These are phyloP conservation scores for Clarias batrachus DNA, from an alignment of 2,113 vertebrate species.

Conservation along the genomic window DNA sequence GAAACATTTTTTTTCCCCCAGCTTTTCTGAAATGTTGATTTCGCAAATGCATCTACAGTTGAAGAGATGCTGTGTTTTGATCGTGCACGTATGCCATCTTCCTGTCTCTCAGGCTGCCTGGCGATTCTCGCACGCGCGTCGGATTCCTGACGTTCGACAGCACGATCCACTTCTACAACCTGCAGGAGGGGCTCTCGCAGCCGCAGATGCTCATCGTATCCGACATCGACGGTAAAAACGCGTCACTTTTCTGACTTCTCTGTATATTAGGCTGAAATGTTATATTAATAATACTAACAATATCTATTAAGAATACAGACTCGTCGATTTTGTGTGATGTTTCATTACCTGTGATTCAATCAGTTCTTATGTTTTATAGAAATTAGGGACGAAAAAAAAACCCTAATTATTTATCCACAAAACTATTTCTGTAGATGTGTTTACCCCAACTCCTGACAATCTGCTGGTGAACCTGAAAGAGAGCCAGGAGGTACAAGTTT, in stretches of 20 bases:
- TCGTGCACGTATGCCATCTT: background rate
- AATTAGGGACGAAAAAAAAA: no score
- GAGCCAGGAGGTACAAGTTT: slow-evolving; percentile 83
- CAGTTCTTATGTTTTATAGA: background rate
- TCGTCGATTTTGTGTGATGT: background rate
- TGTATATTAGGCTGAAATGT: background rate
- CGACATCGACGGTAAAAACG: slow-evolving; percentile 88
- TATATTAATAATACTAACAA: background rate
- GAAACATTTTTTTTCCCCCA: no score
- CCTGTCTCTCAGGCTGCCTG: slow-evolving; percentile 80
- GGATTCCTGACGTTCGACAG: slow-evolving; percentile 96
- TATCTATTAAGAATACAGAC: background rate
- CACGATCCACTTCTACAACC: slow-evolving; percentile 95
- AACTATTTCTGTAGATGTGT: slow-evolving; percentile 79
- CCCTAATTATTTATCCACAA: background rate
- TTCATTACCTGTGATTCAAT: background rate
- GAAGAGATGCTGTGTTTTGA: background rate
- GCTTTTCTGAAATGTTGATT: background rate
- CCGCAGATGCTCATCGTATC: slow-evolving; percentile 98
- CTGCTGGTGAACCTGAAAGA: slow-evolving; percentile 95
- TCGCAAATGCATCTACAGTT: no score
- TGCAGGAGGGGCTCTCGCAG: slow-evolving; percentile 92
- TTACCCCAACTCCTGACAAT: slow-evolving; percentile 91
- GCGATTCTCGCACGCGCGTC: slow-evolving; percentile 88
- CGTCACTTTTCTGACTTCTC: background rate